A percentile compares a stretch with the other conserved stretches of the same genome.
phyloP scores from a whole-genome alignment of 2,113 vertebrate species.

The Poecile atricapillus region DNA sequence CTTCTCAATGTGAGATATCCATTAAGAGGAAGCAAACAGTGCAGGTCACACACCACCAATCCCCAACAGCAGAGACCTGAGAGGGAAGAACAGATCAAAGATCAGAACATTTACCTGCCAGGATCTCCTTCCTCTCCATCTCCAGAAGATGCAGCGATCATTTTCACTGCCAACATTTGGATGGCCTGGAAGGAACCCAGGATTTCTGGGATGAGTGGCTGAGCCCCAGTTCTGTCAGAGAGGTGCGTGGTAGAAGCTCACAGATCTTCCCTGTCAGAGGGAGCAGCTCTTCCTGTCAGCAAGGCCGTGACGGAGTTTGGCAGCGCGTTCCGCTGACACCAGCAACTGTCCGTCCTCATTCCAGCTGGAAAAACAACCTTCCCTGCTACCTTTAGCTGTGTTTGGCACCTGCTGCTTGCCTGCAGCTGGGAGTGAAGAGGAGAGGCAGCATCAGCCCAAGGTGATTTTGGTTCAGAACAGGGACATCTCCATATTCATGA shows the following conservation, averaged over 20 bases:
- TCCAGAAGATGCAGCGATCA: background rate
- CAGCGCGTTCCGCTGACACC: background rate
- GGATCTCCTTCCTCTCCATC: background rate
- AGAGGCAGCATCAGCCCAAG: background rate
- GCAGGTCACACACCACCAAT: background rate
- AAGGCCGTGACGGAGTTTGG: background rate
- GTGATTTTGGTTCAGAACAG: background rate
- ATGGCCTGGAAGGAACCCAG: background rate
- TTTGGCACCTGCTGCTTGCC: background rate
- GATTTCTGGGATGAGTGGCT: background rate
- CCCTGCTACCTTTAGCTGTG: background rate
- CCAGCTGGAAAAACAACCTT: slow-evolving; percentile 40
- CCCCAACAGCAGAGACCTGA: background rate
- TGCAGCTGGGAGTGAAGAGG: background rate
- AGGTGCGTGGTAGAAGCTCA: background rate
- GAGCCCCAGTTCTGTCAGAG: background rate
- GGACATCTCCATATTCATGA: background rate
- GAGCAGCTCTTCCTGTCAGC: slow-evolving; percentile 18
- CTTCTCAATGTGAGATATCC: rapidly evolving
- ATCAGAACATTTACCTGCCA: background rate
- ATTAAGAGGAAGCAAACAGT: background rate
- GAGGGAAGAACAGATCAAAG: background rate
- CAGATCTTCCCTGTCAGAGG: background rate
- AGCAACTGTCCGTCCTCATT: background rate
- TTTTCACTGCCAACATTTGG: rapidly evolving